Evolutionary conservation across 2,797 vertebrate species (phyloP).

Genomic region (Neosalanx taihuensis): DNA sequence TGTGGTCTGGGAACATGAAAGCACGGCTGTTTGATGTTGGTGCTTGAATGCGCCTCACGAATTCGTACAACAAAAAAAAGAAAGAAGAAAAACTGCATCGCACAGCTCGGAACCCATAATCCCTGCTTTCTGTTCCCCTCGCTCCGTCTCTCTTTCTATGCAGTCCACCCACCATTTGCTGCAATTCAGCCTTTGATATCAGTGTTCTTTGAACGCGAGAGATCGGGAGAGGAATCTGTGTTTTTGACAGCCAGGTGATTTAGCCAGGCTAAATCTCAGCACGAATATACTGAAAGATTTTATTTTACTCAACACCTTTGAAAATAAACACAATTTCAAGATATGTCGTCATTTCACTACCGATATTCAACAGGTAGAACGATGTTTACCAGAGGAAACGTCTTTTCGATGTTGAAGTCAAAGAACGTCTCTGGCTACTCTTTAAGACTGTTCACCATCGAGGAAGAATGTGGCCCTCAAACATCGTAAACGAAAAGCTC

Average conservation of each 20-base stretch:
- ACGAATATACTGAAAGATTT: too few relatives aligned
- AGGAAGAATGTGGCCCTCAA: constrained; percentile 53
- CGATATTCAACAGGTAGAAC: too few relatives aligned
- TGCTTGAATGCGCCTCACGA: constrained; percentile 60
- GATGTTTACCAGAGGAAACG: too few relatives aligned
- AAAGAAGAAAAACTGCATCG: neutral
- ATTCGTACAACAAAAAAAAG: constrained; percentile 32
- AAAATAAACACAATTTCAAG: too few relatives aligned
- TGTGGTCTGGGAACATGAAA: constrained; percentile 68
- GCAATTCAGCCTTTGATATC: too few relatives aligned
- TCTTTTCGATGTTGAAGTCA: constrained; percentile 4
- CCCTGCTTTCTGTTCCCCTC: constrained; percentile 34
- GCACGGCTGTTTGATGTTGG: constrained; percentile 67
- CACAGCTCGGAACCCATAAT: constrained; percentile 53
- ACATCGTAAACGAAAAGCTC: constrained; percentile 40
- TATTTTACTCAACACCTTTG: too few relatives aligned
- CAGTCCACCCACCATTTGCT: too few relatives aligned
- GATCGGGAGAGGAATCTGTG: too few relatives aligned
- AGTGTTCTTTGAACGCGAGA: too few relatives aligned
- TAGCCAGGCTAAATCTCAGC: too few relatives aligned
- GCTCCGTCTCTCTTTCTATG: neutral
- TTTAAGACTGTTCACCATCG: constrained; percentile 44
- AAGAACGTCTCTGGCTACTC: constrained; percentile 37
- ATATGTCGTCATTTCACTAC: too few relatives aligned
- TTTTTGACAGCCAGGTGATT: too few relatives aligned